A percentile compares a stretch with the other conserved stretches of the same genome.
phyloP scores from a whole-genome alignment of 1,140 invertebrate species.

The Trigoniulus corallinus region DNA sequence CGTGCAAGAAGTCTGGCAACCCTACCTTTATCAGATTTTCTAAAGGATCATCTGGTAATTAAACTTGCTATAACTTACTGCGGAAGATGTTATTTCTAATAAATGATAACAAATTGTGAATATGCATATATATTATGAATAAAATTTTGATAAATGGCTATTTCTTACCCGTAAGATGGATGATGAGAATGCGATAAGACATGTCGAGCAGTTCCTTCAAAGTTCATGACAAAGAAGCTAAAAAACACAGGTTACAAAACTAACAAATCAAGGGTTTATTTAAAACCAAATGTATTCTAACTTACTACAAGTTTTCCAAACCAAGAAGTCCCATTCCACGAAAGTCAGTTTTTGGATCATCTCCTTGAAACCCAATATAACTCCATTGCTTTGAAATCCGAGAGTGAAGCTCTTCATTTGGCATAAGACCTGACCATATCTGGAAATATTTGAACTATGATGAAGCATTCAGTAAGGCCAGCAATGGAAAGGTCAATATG shows the following conservation, averaged over 20 bases:
- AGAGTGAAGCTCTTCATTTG: conserved; percentile 43
- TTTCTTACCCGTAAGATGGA: conserved; percentile 55
- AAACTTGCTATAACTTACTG: too few species aligned
- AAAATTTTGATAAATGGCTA: too few species aligned
- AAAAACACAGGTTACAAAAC: conserved; percentile 11
- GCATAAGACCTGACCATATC: conserved; percentile 65
- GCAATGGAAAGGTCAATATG: too few species aligned
- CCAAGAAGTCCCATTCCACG: conserved; percentile 94
- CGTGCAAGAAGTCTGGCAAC: too few species aligned
- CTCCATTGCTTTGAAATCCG: conserved; percentile 85
- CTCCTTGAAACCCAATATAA: conserved; percentile 88
- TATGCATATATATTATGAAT: too few species aligned
- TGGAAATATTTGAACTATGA: too few species aligned
- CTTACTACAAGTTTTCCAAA: conserved; percentile 71
- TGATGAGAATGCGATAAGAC: conserved; percentile 76
- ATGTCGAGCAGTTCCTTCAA: conserved; percentile 56
- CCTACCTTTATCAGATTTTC: too few species aligned
- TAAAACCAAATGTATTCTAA: conserved; percentile 10
- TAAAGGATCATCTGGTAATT: too few species aligned
- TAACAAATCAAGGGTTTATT: too few species aligned
- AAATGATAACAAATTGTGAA: too few species aligned
- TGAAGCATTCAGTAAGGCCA: too few species aligned
- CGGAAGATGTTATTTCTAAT: too few species aligned
- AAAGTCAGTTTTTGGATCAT: conserved; percentile 95
- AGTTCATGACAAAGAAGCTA: conserved; percentile 60